Conservation (phyloP, 2,888 invertebrate genomes). For the Pristionchus maxplancki region DNA sequence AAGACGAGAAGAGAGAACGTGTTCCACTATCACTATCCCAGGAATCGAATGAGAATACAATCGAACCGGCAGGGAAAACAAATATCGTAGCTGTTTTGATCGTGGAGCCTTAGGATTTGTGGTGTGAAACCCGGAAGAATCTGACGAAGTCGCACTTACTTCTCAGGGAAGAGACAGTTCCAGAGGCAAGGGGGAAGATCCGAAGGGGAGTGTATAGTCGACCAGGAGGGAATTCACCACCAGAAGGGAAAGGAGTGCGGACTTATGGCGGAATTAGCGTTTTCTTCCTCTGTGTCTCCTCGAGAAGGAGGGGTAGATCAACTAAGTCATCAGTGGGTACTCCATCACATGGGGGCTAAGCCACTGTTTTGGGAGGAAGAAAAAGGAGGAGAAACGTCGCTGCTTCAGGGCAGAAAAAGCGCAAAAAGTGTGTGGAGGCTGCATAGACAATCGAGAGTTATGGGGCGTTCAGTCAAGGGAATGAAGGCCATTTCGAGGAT, state of each 20-base stretch:
- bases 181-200: neutral
- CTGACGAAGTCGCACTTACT: neutral
- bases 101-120: neutral
- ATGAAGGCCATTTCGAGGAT: slow-evolving; percentile 3
- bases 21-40: slow-evolving; percentile 15
- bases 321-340: slow-evolving; percentile 36
- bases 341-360: slow-evolving; percentile 36
- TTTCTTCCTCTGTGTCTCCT: neutral
- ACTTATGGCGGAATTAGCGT: slow-evolving; percentile 45
- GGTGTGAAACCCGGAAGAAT: neutral
- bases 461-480: slow-evolving; percentile 22
- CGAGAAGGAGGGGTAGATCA: neutral
- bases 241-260: neutral
- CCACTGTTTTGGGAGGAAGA: neutral
- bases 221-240: neutral
- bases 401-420: neutral
- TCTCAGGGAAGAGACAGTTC: neutral
- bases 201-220: neutral
- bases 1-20: neutral
- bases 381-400: neutral
- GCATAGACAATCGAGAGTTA: slow-evolving; percentile 31
- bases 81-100: neutral
- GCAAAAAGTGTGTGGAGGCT: neutral
- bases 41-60: neutral
- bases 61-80: neutral